Evolutionary conservation across 2,113 vertebrate species (phyloP).

Genomic region (Mobula hypostoma): DNA sequence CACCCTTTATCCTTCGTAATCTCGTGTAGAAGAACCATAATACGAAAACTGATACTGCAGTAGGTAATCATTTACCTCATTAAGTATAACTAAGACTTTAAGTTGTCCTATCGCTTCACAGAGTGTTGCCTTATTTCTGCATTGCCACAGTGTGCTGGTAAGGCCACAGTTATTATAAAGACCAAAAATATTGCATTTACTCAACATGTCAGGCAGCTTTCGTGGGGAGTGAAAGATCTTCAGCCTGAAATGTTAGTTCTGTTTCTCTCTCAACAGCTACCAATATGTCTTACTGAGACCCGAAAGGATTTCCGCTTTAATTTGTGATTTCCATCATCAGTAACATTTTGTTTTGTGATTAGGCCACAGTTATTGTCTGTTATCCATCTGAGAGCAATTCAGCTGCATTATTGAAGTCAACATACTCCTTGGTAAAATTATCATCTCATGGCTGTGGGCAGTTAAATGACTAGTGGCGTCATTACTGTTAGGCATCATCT

Average conservation of each 20-base stretch:
- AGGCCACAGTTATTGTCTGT: not conserved
- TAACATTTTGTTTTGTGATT: too few relatives aligned
- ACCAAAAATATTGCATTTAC: too few relatives aligned
- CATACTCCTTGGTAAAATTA: not conserved
- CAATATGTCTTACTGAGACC: too few relatives aligned
- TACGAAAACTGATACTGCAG: not conserved
- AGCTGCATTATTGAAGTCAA: not conserved
- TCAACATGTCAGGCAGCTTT: too few relatives aligned
- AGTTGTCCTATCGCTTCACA: not conserved
- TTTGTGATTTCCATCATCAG: too few relatives aligned
- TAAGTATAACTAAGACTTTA: not conserved
- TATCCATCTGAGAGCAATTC: not conserved
- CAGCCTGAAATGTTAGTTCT: too few relatives aligned
- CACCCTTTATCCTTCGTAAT: too few relatives aligned
- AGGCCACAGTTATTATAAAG: too few relatives aligned
- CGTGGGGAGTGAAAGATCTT: too few relatives aligned
- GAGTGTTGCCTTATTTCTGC: not conserved
- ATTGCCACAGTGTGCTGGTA: not conserved
- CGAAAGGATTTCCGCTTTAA: too few relatives aligned
- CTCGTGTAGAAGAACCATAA: not conserved
- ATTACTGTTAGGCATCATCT: not conserved
- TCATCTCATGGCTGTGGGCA: not conserved
- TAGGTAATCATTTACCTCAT: not conserved
- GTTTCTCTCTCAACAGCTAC: too few relatives aligned
- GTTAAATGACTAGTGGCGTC: not conserved